Percentiles rank a stretch among this genome's conserved stretches.
Evolutionary conservation across 2,888 invertebrate species (phyloP).

Genomic region (Mamestra brassicae): DNA sequence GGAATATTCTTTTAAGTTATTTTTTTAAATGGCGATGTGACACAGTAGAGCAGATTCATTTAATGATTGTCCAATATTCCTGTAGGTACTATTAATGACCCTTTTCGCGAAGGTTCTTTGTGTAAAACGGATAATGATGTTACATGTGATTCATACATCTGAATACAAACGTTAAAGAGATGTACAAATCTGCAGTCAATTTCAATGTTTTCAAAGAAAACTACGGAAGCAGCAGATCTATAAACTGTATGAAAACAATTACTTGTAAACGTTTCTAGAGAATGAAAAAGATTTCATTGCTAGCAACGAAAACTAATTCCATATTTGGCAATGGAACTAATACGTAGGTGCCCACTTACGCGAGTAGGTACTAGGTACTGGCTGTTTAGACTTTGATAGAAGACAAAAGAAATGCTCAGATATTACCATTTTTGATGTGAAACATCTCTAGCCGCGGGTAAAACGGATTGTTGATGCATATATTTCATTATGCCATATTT

Average conservation of each 20-base stretch:
- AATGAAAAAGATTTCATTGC: not conserved
- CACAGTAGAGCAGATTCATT: not conserved
- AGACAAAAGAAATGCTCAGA: too few relatives aligned
- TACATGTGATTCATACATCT: not conserved
- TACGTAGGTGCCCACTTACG: not conserved
- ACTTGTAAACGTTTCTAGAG: slow-evolving; percentile 1
- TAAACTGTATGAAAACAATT: slow-evolving; percentile 2
- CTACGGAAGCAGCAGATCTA: not conserved
- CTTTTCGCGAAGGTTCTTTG: not conserved
- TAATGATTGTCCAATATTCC: not conserved
- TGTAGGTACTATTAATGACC: not conserved
- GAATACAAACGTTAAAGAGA: not conserved
- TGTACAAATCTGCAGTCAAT: not conserved
- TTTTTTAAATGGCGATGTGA: not conserved
- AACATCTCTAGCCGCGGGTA: too few relatives aligned
- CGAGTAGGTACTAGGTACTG: not conserved
- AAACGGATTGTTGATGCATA: too few relatives aligned
- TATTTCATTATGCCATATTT: too few relatives aligned
- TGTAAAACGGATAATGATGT: not conserved
- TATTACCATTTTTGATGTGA: too few relatives aligned
- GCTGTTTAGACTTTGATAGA: too few relatives aligned
- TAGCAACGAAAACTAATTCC: slow-evolving; percentile 3
- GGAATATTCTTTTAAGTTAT: not conserved
- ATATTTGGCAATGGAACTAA: slow-evolving; percentile 26
- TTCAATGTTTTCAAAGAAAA: not conserved